A percentile compares a stretch with the other conserved stretches of the same genome.
Conservation (phyloP, 1,140 invertebrate genomes). For the Psix sp. region DNA sequence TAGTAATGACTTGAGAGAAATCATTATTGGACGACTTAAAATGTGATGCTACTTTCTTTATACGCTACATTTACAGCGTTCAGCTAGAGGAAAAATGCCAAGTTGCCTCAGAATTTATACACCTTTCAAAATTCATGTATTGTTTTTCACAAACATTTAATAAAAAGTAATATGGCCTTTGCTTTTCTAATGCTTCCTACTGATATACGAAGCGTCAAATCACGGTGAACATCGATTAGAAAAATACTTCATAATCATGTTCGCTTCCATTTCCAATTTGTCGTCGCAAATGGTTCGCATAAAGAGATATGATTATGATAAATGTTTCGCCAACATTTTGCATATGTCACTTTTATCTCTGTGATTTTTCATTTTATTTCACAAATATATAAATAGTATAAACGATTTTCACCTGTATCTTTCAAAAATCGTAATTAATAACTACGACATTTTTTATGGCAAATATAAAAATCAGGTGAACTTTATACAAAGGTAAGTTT, state of each 20-base stretch:
- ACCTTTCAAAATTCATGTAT: conserved; percentile 12
- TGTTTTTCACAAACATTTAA: conserved; percentile 12
- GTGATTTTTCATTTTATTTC: too few species aligned
- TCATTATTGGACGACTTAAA: conserved; percentile 19
- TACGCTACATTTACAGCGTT: too few species aligned
- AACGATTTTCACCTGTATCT: too few species aligned
- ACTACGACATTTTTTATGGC: too few species aligned
- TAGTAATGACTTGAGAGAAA: conserved; percentile 25
- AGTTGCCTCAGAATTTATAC: conserved; percentile 9
- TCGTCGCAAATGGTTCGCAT: background rate
- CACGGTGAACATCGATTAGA: conserved; percentile 23
- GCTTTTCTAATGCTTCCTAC: conserved; percentile 13
- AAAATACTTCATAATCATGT: conserved; percentile 33
- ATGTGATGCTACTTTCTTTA: conserved; percentile 5
- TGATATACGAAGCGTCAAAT: conserved; percentile 18
- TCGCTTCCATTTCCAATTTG: conserved; percentile 8
- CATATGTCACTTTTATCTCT: too few species aligned
- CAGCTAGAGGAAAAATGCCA: background rate
- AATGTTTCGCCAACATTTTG: too few species aligned
- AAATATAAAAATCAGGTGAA: too few species aligned
- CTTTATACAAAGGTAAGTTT: too few species aligned
- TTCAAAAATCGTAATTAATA: too few species aligned
- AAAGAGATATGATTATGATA: too few species aligned
- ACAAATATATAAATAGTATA: too few species aligned
- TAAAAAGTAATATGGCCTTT: conserved; percentile 2